A percentile compares a stretch with the other conserved stretches of the same genome.
Conservation (phyloP, 2,888 invertebrate genomes). For the Meghimatium bilineatum region DNA sequence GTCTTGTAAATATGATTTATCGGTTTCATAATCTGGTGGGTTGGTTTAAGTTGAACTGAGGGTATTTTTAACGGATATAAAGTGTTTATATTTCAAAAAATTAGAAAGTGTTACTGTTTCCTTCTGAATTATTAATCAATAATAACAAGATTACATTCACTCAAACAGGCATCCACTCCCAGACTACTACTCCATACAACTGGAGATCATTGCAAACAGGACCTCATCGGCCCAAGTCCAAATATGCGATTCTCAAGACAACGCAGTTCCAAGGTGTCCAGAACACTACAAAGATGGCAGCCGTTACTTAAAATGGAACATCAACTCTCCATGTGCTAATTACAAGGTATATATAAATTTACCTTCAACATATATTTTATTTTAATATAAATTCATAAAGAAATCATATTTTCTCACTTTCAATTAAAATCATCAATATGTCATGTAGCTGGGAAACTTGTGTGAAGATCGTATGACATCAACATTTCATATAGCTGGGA, state of each 20-base stretch:
- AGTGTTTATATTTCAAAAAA: too few relatives aligned
- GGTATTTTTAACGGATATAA: too few relatives aligned
- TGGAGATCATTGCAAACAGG: slow-evolving; percentile 67
- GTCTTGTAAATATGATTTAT: too few relatives aligned
- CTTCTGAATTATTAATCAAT: neutral
- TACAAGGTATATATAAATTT: neutral
- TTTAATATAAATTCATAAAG: too few relatives aligned
- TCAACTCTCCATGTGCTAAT: slow-evolving; percentile 64
- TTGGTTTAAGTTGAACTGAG: too few relatives aligned
- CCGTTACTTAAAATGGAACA: slow-evolving; percentile 63
- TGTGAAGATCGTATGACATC: too few relatives aligned
- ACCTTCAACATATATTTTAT: neutral
- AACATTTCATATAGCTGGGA: too few relatives aligned
- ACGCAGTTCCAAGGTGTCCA: slow-evolving; percentile 65
- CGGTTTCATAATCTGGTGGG: too few relatives aligned
- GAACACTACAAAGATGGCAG: slow-evolving; percentile 67
- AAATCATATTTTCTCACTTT: too few relatives aligned
- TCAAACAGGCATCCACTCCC: slow-evolving; percentile 71
- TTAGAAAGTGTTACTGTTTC: too few relatives aligned
- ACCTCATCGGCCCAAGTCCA: slow-evolving; percentile 65
- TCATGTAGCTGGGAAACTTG: too few relatives aligned
- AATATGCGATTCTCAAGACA: slow-evolving; percentile 69
- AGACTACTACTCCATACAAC: slow-evolving; percentile 73
- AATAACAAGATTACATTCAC: neutral
- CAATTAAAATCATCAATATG: too few relatives aligned